These are phyloP conservation scores for Climacteris rufus DNA, from an alignment of 2,113 vertebrate species.

Conservation along the genomic window DNA sequence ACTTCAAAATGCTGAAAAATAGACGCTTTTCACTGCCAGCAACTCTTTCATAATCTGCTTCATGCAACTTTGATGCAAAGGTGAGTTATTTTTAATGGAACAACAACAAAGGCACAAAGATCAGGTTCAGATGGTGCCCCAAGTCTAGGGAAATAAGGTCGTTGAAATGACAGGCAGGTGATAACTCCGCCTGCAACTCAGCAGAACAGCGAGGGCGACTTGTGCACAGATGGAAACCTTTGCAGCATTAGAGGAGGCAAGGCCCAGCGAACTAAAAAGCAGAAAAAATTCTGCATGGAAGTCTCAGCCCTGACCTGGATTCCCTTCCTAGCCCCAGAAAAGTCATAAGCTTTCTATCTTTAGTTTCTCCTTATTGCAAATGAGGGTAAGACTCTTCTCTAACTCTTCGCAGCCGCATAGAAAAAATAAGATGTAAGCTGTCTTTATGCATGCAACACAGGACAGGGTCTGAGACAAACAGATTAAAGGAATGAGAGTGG, in stretches of 20 bases:
- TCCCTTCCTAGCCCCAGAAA: conserved; percentile 34
- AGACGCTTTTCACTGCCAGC: not conserved
- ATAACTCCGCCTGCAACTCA: not conserved
- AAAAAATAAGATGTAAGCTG: not conserved
- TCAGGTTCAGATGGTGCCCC: not conserved
- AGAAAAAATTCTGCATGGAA: not conserved
- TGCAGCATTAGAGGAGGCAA: not conserved
- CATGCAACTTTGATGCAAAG: not conserved
- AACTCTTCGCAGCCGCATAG: not conserved
- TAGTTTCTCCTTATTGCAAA: conserved; percentile 18
- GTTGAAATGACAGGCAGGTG: not conserved
- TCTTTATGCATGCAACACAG: not conserved
- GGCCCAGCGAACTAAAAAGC: not conserved
- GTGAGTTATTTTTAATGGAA: not conserved
- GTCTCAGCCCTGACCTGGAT: conserved; percentile 28
- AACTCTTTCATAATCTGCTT: not conserved
- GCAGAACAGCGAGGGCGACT: not conserved
- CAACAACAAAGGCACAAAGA: not conserved
- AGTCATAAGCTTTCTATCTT: conserved; percentile 34
- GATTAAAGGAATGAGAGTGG: not conserved
- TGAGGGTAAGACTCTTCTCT: not conserved
- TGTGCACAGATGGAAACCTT: conserved; percentile 44
- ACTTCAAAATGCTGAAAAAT: not conserved
- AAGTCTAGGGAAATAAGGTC: conserved; percentile 11
- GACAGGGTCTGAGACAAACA: fast-evolving